Base-by-base conservation (phyloP, 2,113 vertebrate genomes). In the Aplodontia rufa region DNA sequence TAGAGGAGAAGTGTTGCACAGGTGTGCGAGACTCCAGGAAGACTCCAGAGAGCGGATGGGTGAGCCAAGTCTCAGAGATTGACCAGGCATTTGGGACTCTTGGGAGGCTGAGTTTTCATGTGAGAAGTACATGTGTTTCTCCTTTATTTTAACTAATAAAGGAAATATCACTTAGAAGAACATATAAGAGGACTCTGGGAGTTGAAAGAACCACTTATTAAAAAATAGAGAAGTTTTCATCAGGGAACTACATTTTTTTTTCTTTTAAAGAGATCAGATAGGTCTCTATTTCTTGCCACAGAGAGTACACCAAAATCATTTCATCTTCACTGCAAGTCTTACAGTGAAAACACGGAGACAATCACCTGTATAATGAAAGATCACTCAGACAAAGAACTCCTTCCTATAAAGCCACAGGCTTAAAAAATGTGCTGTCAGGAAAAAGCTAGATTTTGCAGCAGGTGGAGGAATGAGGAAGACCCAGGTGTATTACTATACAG, bases 1-100 rank as follows among this genome's bases (percentile, higher is more conserved):
- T 42, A 40, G 62, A 74, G 9, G 47, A 24, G 42, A 32, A 24
- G 6, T 0, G 0, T 35, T 3, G 37, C 2, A 0, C 3, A 0
- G 24, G 11, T 5, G 4, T 47, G 47, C 4, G 13, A 37, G 62
- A 37, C 30, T 45, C 55, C 45, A 35, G 14, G 24, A 45, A 37
- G 20, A 68, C 14, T 8, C 24, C 47, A 17, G 58, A 75, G 30
- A 81, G 4, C 3, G 6, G 51, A 71, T 2, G 20, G 83, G 3
- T n/a, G 51, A 88, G 53, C 17, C 28, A 7, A 42, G 16, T 40
- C 58, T 42, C 72, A 76, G 58, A 64, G 42, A 51, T 6, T 32
- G 35, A 68, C 35, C 14, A 32, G 0, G 0, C 22, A 49, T 64
- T 17, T 35, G 4, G 32, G 49, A 88, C 64, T 42, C n/a, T 47